Percentiles rank a stretch among this genome's conserved stretches.
Evolutionary conservation across 2,797 vertebrate species (phyloP).

Genomic region (Lepus townsendii): DNA sequence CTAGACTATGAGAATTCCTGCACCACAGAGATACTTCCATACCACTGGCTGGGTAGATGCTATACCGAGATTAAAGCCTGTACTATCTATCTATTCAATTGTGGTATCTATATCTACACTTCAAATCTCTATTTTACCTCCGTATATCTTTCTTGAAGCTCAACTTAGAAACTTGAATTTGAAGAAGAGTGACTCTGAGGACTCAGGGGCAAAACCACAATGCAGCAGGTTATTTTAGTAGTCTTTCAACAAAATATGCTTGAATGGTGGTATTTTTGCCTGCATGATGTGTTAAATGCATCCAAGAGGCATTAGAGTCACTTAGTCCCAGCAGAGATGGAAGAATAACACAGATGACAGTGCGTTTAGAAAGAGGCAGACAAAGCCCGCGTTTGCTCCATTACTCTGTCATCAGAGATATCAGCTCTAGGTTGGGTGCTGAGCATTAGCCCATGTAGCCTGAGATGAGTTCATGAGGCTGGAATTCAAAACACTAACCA

Average conservation of each 20-base stretch:
- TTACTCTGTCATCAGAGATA: constrained; percentile 91
- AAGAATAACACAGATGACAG: constrained; percentile 83
- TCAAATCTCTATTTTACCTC: not conserved
- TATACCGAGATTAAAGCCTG: not conserved
- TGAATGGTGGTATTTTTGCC: constrained; percentile 66
- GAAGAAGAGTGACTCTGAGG: not conserved
- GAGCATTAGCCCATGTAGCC: constrained; percentile 89
- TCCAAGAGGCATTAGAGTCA: constrained; percentile 61
- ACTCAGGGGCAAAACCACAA: not conserved
- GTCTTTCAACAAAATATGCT: constrained; percentile 59
- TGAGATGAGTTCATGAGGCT: constrained; percentile 95
- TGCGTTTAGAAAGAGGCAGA: constrained; percentile 84
- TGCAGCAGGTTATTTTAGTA: constrained; percentile 44
- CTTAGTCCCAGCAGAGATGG: constrained; percentile 62
- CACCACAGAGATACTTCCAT: not conserved
- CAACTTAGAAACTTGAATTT: not conserved
- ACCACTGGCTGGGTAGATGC: too few species aligned
- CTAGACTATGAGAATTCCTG: not conserved
- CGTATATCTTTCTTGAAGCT: constrained; percentile 16
- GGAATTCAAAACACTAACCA: constrained; percentile 98
- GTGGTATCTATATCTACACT: not conserved
- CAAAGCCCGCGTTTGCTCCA: constrained; percentile 84
- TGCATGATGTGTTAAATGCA: constrained; percentile 42
- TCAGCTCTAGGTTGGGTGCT: constrained; percentile 88
- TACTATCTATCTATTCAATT: not conserved